phyloP scores from a whole-genome alignment of 1,140 invertebrate species.

The Trachymyrmex cornetzi region DNA sequence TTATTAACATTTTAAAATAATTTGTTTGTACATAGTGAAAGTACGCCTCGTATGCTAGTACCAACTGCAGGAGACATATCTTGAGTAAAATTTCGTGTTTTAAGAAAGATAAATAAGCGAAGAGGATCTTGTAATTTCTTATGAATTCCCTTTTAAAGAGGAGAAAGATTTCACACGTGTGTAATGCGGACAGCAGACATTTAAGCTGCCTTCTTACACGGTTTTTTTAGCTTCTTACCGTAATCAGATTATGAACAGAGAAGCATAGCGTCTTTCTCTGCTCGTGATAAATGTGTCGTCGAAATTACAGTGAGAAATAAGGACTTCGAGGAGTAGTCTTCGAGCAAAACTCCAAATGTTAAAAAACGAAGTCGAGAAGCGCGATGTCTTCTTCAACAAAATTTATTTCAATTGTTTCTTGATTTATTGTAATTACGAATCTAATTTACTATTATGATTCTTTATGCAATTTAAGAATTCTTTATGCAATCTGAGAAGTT shows the following conservation, averaged over 20 bases:
- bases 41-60: not conserved
- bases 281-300: conserved; percentile 49
- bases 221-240: conserved; percentile 18
- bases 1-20: not conserved
- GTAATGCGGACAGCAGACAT: conserved; percentile 3
- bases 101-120: conserved; percentile 16
- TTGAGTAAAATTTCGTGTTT: conserved; percentile 6
- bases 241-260: conserved; percentile 32
- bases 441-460: conserved; percentile 4
- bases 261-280: not conserved
- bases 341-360: not conserved
- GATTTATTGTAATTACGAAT: conserved; percentile 18
- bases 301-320: conserved; percentile 16
- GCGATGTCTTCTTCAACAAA: not conserved
- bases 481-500: not conserved
- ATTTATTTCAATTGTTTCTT: not conserved
- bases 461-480: not conserved
- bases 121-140: not conserved
- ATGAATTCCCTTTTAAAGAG: not conserved
- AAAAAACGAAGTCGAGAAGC: not conserved
- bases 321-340: too few species aligned
- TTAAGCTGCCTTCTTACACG: not conserved
- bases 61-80: not conserved
- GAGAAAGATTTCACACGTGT: conserved; percentile 40
- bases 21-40: not conserved